phyloP scores from a whole-genome alignment of 2,888 invertebrate species.

The Poecilus cupreus region DNA sequence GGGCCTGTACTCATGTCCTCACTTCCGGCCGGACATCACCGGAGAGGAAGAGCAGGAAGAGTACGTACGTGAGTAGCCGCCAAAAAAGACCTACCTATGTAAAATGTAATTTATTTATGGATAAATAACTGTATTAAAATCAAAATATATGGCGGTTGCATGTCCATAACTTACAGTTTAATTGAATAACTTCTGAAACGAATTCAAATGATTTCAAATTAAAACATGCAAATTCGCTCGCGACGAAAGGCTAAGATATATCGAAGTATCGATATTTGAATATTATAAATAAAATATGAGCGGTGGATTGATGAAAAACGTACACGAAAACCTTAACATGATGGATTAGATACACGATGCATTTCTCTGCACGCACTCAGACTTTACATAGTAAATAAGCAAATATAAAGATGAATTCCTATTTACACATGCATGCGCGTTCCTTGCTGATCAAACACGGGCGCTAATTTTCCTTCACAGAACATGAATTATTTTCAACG shows the following conservation, averaged over 20 bases:
- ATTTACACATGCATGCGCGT: not conserved
- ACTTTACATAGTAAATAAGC: conserved; percentile 27
- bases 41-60: not conserved
- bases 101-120: not conserved
- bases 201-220: conserved; percentile 34
- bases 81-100: not conserved
- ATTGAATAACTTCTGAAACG: conserved; percentile 20
- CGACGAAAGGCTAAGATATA: not conserved
- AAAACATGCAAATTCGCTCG: conserved; percentile 20
- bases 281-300: conserved; percentile 28
- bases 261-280: conserved; percentile 6
- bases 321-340: not conserved
- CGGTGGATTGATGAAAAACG: not conserved
- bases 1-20: not conserved
- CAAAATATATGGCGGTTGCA: conserved; percentile 1
- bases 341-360: conserved; percentile 13
- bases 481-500: not conserved
- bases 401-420: not conserved
- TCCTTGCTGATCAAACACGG: not conserved
- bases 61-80: not conserved
- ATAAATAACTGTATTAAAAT: conserved; percentile 27
- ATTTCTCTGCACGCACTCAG: not conserved
- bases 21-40: conserved; percentile 20
- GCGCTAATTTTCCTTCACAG: not conserved
- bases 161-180: conserved; percentile 19